Evolutionary conservation across 2,888 invertebrate species (phyloP).

Genomic region (Idaea aversata): DNA sequence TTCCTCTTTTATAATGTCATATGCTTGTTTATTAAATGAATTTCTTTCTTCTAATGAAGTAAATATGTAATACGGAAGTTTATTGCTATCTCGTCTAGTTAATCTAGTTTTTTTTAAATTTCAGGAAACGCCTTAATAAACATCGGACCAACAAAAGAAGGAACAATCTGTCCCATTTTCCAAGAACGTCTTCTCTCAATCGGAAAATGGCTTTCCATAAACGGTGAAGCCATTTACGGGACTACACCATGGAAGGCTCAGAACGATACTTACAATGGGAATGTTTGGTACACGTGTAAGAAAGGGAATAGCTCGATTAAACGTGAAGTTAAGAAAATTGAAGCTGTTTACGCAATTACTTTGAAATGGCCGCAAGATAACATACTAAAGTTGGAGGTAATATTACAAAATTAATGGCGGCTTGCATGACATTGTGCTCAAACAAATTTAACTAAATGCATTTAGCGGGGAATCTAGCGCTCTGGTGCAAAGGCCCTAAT

Average conservation of each 20-base stretch:
- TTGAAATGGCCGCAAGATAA: constrained; percentile 85
- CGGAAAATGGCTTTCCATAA: constrained; percentile 90
- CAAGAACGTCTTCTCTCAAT: constrained; percentile 90
- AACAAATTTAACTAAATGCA: no score
- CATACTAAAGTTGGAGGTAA: constrained; percentile 54
- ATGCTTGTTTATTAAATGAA: no score
- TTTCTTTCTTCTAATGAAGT: no score
- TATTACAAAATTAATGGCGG: constrained; percentile 25
- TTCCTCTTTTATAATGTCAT: no score
- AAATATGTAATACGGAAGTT: no score
- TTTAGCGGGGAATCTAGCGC: no score
- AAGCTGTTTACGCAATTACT: constrained; percentile 83
- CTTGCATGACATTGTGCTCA: no score
- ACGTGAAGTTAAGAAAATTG: constrained; percentile 36
- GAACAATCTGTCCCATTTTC: constrained; percentile 91
- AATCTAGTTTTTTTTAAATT: constrained; percentile 25
- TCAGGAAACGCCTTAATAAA: constrained; percentile 89
- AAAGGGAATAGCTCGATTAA: constrained; percentile 36
- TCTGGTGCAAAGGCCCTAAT: no score
- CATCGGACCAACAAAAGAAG: constrained; percentile 94
- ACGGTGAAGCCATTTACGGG: constrained; percentile 93
- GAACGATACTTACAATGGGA: constrained; percentile 86
- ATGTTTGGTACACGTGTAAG: constrained; percentile 87
- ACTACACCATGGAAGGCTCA: constrained; percentile 89
- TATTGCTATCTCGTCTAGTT: no score